Base-by-base conservation (phyloP, 1,140 invertebrate genomes). In the Telenomus remus region DNA sequence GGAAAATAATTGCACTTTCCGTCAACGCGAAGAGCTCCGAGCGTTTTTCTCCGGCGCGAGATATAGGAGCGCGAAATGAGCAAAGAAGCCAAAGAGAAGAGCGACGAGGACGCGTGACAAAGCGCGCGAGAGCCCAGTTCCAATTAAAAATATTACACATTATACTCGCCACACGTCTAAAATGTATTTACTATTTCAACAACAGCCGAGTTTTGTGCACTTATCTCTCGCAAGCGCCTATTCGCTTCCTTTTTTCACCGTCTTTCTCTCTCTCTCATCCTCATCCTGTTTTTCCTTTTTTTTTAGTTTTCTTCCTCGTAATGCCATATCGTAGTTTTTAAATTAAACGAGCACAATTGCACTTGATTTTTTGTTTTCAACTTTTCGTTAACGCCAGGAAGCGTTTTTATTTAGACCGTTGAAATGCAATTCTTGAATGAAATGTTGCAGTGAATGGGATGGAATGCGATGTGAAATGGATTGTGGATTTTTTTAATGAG, bases 91-190 rank as follows among this genome's bases (percentile, higher is more conserved):
- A 71, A 64, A 68, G 71, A 79, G 76, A 66, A 72, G 69, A 76
- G 77, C 69, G 68, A 71, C 33, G 64, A 81, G 54, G 73, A 72
- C 46, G 35, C 39, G 37, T 19, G n/a, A 69, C 68, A 60, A 72
- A 72, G 71, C n/a, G 63, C 49, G 71, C 51, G 48, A 81, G 81
- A 82, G 75, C 56, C 65, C 78, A 80, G 80, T 85, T 87, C 85
- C 85, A 87, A 87, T 87, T 87, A 87, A 87, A 87, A 87, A 87
- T 87, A 87, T 87, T 86, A 86, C 83, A 84, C 82, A 86, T 87
- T 87, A 76, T 76, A 85, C 79, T 81, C 73, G 77, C 80, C 78
- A 81, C 78, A 80, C 78, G 70, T 75, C 80, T 83, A 85, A 86
- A 87, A 85, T 81, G 81, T 85, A 84, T 86, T 85, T 86, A 85